Evolutionary conservation across 2,888 invertebrate genomes (phyloP), one percentile per base, ranked within the genome.

Genomic region (Athalia rosae): DNA sequence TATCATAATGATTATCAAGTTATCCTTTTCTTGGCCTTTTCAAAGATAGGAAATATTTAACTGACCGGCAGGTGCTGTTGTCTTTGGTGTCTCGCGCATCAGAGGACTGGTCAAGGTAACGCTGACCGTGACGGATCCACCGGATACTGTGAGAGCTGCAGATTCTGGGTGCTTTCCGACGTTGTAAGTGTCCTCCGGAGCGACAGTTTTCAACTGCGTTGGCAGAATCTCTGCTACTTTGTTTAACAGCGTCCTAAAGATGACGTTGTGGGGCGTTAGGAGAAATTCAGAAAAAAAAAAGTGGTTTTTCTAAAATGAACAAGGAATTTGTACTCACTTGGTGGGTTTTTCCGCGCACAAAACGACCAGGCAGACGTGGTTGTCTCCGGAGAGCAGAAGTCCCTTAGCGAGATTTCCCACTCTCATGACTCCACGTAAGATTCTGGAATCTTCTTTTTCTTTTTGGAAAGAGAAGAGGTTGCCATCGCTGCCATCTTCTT

Each of bases 271-370:
- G 77, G 15, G 43, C 28, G 43, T 62, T 4, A 41, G 3, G 3
- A 0, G 5, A 6, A 15, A 13, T 45, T 7, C 15, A 7, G 8
- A 41, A 8, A 61, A 41, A 41, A 7, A 47, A n/a, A 4, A 61
- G 15, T 13, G 61, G 13, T 13, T 53, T 7, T 11, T 53, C n/a
- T 7, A 0, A 53, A 6, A 53, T 53, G n/a, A 53, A 53, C 4
- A 0, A 61, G 28, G 28, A 28, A 1, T 28, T 45, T 73, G 3
- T 28, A 77, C 77, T 79, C 82, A 89, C 88, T 94, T 90, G 76
- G 98, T 98, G 79, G 99, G 99, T 84, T 98, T 97, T 90, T 98
- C 97, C 78, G 97, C 95, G 90, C 98, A 99, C 77, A 99, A 92
- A 76, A 99, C 97, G 56, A 99, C 99, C 80, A 99, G 92, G 84